Base-by-base conservation (phyloP, 2,797 vertebrate species). In the Emydoidea blandingii region DNA sequence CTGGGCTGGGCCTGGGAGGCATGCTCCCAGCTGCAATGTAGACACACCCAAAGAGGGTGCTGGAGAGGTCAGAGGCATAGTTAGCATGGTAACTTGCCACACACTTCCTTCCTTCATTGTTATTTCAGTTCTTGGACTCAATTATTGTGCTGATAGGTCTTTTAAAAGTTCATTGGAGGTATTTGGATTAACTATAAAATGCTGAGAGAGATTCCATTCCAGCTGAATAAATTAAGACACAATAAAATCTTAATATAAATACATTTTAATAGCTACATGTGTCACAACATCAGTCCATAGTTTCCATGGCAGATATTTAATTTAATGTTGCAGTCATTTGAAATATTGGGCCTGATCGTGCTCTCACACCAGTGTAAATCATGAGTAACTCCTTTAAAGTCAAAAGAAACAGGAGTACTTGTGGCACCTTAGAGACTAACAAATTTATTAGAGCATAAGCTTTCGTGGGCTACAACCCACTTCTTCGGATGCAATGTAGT, bases 91-190 rank as follows among this genome's bases (percentile, higher is more conserved):
- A 80, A 41, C 25, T 56, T 68, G 18, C 49, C 16, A 34, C 4
- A 59, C 29, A 29, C 29, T 59, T 31, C 12, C 29, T 53, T 80
- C 79, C 65, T 10, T 86, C 83, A 25, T 57, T 68, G 2, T 2
- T 68, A 74, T 94, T 92, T 79, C 3, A 81, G 86, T 85, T 92
- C 86, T 84, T 91, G 65, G 59, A 52, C 27, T 84, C 29, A 11
- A 1, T 12, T 54, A 5, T 44, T 49, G 72, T 34, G 79, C 53
- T 29, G 3, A 56, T 81, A 31, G 6, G 49, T 15, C 4, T 90
- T 92, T 95, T 76, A 50, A 88, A 94, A 95, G 27, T 29, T 92
- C 91, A 79, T 87, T 62, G 34, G 54, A 84, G 88, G n/a, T 49
- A 72, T 89, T 54, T 54, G 49, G 16, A 81, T 93, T 74, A 89